Conservation (phyloP, 2,888 invertebrate species). For the Brachycybe producta region DNA sequence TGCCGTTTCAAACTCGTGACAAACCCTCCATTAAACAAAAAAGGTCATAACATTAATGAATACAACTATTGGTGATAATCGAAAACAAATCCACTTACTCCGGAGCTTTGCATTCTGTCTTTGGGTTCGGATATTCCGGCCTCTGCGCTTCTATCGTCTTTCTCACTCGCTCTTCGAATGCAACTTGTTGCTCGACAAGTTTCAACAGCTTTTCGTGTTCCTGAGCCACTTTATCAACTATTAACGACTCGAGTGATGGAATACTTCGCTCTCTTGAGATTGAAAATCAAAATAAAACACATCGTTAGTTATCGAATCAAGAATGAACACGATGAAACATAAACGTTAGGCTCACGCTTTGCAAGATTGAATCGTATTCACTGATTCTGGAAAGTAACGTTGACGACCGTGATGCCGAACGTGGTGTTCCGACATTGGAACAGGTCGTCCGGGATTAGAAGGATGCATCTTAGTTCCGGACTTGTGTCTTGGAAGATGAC, state of each 20-base stretch:
- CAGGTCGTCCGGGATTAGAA: slow-evolving; percentile 49
- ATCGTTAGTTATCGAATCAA: slow-evolving; percentile 7
- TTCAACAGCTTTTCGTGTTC: slow-evolving; percentile 49
- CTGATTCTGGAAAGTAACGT: slow-evolving; percentile 64
- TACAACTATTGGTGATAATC: background rate
- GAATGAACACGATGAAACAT: background rate
- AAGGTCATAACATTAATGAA: background rate
- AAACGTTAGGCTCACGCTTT: slow-evolving; percentile 49
- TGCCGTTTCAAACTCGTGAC: slow-evolving; percentile 89
- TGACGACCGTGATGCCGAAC: slow-evolving; percentile 54
- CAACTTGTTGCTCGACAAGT: slow-evolving; percentile 31
- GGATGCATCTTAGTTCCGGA: slow-evolving; percentile 48
- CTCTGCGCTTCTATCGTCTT: slow-evolving; percentile 26
- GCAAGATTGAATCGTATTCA: slow-evolving; percentile 63
- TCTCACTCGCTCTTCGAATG: slow-evolving; percentile 30
- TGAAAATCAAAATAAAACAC: slow-evolving; percentile 8
- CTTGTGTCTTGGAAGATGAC: slow-evolving; percentile 74
- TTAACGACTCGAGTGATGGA: slow-evolving; percentile 67
- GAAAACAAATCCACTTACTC: slow-evolving; percentile 24
- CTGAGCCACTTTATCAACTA: slow-evolving; percentile 42
- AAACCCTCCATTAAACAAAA: slow-evolving; percentile 29
- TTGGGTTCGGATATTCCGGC: slow-evolving; percentile 33
- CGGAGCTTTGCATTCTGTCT: slow-evolving; percentile 38
- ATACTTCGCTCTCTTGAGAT: slow-evolving; percentile 68
- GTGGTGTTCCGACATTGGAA: slow-evolving; percentile 58